Conservation (phyloP, 2,113 vertebrate species). For the Martes martes region DNA sequence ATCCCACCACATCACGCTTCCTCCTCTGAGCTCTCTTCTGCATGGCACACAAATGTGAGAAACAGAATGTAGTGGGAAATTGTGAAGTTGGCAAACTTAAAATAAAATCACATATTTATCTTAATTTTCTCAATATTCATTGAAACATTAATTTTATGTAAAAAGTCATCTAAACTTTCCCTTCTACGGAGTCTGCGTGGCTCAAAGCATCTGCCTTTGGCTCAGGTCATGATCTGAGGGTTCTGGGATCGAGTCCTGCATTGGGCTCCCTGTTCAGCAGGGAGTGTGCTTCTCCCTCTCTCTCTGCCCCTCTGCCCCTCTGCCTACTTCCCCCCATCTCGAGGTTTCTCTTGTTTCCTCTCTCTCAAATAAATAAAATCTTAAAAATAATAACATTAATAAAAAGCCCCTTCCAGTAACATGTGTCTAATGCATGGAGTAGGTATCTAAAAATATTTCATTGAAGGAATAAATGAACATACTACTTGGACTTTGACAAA, state of each 20-base stretch:
- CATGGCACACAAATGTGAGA: fast-evolving
- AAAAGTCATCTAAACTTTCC: background rate
- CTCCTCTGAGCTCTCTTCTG: background rate
- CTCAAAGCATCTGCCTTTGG: too few relatives aligned
- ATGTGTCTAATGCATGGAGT: background rate
- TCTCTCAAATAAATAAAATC: too few relatives aligned
- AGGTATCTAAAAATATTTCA: background rate
- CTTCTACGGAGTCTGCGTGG: background rate
- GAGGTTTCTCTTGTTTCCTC: too few relatives aligned
- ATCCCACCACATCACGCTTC: fast-evolving
- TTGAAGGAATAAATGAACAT: background rate
- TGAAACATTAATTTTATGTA: background rate
- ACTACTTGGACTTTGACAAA: background rate
- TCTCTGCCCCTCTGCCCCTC: too few relatives aligned
- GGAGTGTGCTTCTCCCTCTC: too few relatives aligned
- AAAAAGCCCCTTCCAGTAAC: background rate
- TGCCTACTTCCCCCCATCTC: too few relatives aligned
- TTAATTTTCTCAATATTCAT: background rate
- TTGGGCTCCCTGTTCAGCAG: too few relatives aligned
- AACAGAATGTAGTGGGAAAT: background rate
- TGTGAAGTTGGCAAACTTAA: background rate
- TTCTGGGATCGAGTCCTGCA: too few relatives aligned
- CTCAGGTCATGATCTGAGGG: too few relatives aligned
- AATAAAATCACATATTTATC: background rate
- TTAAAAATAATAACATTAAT: too few relatives aligned